Conservation (phyloP, 2,113 vertebrate genomes). For the Scopus umbretta region DNA sequence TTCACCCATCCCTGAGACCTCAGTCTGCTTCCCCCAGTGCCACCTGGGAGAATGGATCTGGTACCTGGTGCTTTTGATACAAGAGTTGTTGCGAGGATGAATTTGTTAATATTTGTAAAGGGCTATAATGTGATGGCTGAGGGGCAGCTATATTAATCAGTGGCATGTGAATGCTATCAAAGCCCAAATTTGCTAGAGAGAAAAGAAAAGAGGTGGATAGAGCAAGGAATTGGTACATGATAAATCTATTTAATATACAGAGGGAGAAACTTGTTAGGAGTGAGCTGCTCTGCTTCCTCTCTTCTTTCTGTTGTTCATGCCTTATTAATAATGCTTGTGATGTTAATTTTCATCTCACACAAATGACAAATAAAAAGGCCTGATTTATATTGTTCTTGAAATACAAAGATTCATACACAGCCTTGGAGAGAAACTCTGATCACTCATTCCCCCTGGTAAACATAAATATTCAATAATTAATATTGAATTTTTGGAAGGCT, state of each 20-base stretch:
- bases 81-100: neutral
- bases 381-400: slow-evolving; percentile 62
- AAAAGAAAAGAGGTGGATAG: neutral
- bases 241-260: slow-evolving; percentile 32
- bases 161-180: neutral
- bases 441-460: slow-evolving; percentile 5
- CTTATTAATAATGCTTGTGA: slow-evolving; percentile 66
- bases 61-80: neutral
- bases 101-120: neutral
- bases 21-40: neutral
- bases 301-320: slow-evolving; percentile 25
- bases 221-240: neutral
- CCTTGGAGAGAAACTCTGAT: slow-evolving; percentile 42
- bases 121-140: neutral
- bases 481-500: slow-evolving; percentile 34
- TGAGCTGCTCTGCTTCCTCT: neutral
- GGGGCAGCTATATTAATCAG: neutral
- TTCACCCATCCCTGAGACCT: neutral
- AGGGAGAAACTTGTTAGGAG: neutral
- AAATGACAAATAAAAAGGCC: slow-evolving; percentile 53
- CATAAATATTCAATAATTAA: slow-evolving; percentile 66
- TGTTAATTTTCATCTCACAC: slow-evolving; percentile 51
- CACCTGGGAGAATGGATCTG: neutral
- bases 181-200: neutral
- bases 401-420: slow-evolving; percentile 24